Percentiles rank a stretch among this genome's conserved stretches.
Evolutionary conservation across 1,140 invertebrate species (phyloP).

Genomic region (Pygmarrhopalites habei): DNA sequence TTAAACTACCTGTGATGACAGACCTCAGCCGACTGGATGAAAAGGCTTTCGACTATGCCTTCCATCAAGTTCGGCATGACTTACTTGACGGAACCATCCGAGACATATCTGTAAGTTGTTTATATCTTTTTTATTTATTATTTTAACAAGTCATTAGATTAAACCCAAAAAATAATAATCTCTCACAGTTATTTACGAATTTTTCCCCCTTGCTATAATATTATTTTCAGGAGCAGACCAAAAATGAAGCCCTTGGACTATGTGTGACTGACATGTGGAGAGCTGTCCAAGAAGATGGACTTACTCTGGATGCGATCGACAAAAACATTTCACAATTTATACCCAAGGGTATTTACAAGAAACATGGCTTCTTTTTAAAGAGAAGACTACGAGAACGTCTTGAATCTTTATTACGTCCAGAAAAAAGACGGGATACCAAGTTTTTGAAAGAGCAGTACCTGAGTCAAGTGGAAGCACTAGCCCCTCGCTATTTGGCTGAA

Average conservation of each 20-base stretch:
- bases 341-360: conserved; percentile 64
- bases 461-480: conserved; percentile 64
- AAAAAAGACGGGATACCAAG: conserved; percentile 59
- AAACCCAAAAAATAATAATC: too few species aligned
- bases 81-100: conserved; percentile 67
- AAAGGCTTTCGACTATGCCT: conserved; percentile 73
- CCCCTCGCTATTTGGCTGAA: conserved; percentile 71
- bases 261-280: conserved; percentile 74
- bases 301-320: conserved; percentile 57
- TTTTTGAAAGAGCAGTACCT: conserved; percentile 71
- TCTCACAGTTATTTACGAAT: too few species aligned
- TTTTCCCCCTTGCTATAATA: too few species aligned
- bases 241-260: conserved; percentile 66
- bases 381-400: conserved; percentile 27
- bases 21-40: conserved; percentile 60
- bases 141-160: too few species aligned
- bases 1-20: conserved; percentile 58
- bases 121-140: too few species aligned
- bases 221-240: conserved; percentile 55
- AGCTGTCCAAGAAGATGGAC: conserved; percentile 63
- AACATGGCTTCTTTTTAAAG: conserved; percentile 65
- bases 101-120: conserved; percentile 52
- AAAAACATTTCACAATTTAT: conserved; percentile 72
- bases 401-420: conserved; percentile 36
- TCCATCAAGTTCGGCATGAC: conserved; percentile 72